These are phyloP conservation scores for Ganaspis sp. DNA, from an alignment of 1,140 invertebrate genomes.

Conservation along the genomic window DNA sequence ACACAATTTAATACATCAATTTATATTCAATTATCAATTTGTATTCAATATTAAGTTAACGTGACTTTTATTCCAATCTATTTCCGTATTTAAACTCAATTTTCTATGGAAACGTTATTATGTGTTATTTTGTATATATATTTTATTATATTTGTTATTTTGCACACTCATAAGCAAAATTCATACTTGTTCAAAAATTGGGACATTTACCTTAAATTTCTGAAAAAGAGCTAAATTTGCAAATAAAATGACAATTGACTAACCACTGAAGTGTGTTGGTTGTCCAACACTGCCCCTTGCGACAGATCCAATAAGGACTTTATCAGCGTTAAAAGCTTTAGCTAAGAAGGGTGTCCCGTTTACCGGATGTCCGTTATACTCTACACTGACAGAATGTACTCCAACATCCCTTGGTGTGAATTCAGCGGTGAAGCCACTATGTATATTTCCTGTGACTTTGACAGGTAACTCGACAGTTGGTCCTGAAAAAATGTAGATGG, in stretches of 20 bases:
- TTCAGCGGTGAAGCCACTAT: slow-evolving; percentile 91
- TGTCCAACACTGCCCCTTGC: slow-evolving; percentile 88
- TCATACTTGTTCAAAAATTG: no score
- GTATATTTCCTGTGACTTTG: slow-evolving; percentile 91
- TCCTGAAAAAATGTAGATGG: slow-evolving; percentile 68
- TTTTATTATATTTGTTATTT: no score
- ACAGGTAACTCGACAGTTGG: slow-evolving; percentile 87
- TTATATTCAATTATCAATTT: no score
- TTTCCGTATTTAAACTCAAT: no score
- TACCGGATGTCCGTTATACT: slow-evolving; percentile 93
- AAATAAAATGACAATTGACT: not conserved
- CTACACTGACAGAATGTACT: slow-evolving; percentile 91
- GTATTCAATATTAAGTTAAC: no score
- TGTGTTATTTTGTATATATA: no score
- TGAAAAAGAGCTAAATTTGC: not conserved
- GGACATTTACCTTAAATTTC: no score
- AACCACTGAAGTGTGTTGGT: slow-evolving; percentile 91
- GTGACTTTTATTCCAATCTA: no score
- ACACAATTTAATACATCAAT: no score
- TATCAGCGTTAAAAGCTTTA: slow-evolving; percentile 95
- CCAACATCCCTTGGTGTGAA: slow-evolving; percentile 94
- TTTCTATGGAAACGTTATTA: no score
- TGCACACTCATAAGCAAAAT: no score
- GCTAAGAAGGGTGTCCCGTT: slow-evolving; percentile 94
- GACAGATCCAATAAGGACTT: slow-evolving; percentile 90